Base-by-base conservation (phyloP, 2,113 vertebrate genomes). In the Riparia riparia region DNA sequence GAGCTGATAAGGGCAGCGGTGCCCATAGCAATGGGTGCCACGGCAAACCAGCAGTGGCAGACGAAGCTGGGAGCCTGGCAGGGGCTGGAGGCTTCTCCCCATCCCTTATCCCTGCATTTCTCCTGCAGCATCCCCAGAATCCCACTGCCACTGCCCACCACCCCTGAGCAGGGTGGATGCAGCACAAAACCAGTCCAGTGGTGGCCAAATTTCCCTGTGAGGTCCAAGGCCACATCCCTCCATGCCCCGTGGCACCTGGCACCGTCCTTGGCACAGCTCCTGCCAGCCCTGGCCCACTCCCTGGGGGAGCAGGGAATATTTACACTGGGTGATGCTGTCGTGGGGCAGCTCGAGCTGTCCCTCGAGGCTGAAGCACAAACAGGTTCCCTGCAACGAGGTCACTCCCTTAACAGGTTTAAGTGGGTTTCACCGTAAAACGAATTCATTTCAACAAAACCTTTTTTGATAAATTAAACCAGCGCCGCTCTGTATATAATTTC, bases 381-480 rank as follows among this genome's bases (percentile, higher is more conserved):
- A 77, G 93, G 87, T 90, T 70, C 31, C 2, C 70, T 71, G 50
- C 50, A 37, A 17, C 45, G 8, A 50, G 58, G 64, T 65, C 89
- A 58, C 44, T 58, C 65, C 63, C 51, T 45, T 58, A 60, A 41
- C 92, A 93, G 85, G 66, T 94, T 88, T 94, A 69, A 97, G 86
- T 84, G 93, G 91, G 53, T 73, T 47, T n/a, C 64, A 12, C 77
- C 77, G 91, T 96, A 94, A 97, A 97, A 95, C 26, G 70, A 71
- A 96, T 90, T 92, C 49, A 95, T 95, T 95, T 95, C 92, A 96
- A 95, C 96, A 93, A 90, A 92, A 73, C 69, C 29, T 83, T 86
- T 91, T 95, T 92, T 95, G 96, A 96, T 95, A 96, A 93, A 97
- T 95, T 83, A 93, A 97, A 82, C 86, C 82, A 78, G 82, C 71